Conservation (phyloP, 2,797 vertebrate genomes). For the Eospalax fontanierii region DNA sequence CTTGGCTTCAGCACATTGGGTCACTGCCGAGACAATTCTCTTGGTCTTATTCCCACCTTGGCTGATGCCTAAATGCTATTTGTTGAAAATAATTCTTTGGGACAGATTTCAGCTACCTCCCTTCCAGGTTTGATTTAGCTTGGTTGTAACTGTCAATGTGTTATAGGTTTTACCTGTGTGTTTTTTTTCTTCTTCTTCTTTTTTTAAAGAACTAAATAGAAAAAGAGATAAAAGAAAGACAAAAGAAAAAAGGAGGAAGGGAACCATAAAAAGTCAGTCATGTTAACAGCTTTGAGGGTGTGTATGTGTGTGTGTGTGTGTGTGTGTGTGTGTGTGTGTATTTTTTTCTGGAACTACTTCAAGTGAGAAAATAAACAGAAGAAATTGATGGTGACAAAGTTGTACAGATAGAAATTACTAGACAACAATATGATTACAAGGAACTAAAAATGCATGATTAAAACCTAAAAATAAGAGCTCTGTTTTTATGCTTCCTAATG, state of each 20-base stretch:
- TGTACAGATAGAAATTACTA: conserved; percentile 82
- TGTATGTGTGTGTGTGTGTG: not conserved
- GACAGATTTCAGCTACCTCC: conserved; percentile 92
- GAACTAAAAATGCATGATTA: conserved; percentile 83
- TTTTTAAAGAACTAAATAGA: not conserved
- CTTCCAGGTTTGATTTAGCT: conserved; percentile 90
- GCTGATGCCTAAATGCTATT: conserved; percentile 79
- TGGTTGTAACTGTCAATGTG: conserved; percentile 91
- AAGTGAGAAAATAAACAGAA: conserved; percentile 76
- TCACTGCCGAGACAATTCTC: conserved; percentile 85
- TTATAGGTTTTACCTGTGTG: conserved; percentile 92
- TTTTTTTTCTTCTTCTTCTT: not conserved
- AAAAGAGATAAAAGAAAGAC: too few relatives aligned
- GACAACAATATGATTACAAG: conserved; percentile 67
- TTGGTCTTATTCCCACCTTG: conserved; percentile 77
- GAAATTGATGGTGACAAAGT: conserved; percentile 47
- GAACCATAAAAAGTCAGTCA: conserved; percentile 34
- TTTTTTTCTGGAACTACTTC: conserved; percentile 85
- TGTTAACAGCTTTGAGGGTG: conserved; percentile 49
- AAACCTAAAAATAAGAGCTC: conserved; percentile 81
- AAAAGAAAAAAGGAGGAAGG: not conserved
- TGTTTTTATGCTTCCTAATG: conserved; percentile 87
- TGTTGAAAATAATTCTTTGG: conserved; percentile 87
- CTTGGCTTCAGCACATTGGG: conserved; percentile 74
- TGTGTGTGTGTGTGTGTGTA: not conserved